A percentile compares a stretch with the other conserved stretches of the same genome.
These are phyloP conservation scores for Polypedilum vanderplanki DNA, from an alignment of 1,140 invertebrate genomes.

Conservation along the genomic window DNA sequence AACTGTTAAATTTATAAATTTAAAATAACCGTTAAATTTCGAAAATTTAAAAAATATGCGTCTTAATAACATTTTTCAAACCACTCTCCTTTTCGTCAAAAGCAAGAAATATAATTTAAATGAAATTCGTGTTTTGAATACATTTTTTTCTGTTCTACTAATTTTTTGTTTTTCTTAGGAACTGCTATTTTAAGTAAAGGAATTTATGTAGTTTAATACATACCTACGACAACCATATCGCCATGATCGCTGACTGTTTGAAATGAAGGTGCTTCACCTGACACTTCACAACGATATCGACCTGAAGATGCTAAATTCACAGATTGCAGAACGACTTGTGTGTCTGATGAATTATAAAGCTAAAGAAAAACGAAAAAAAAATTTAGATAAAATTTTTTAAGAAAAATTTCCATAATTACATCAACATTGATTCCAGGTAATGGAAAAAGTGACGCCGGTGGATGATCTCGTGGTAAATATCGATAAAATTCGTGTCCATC, in stretches of 20 bases:
- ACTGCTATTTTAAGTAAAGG: not conserved
- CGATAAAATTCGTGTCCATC: constrained; percentile 71
- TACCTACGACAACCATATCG: constrained; percentile 68
- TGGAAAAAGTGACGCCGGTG: constrained; percentile 53
- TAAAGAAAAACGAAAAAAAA: constrained; percentile 43
- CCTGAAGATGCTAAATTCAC: constrained; percentile 63
- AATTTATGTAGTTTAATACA: constrained; percentile 38
- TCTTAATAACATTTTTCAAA: too few relatives aligned
- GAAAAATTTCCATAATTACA: constrained; percentile 45
- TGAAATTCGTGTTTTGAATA: constrained; percentile 1
- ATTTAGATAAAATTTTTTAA: not conserved
- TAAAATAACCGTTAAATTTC: too few relatives aligned
- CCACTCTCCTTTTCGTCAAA: not conserved
- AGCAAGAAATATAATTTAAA: not conserved
- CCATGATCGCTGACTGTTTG: constrained; percentile 67
- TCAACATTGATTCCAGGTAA: constrained; percentile 57
- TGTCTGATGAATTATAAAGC: constrained; percentile 60
- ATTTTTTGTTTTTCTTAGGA: not conserved
- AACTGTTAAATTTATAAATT: too few relatives aligned
- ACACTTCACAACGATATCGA: constrained; percentile 70
- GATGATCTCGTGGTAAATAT: constrained; percentile 62
- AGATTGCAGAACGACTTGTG: constrained; percentile 55
- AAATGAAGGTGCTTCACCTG: constrained; percentile 67
- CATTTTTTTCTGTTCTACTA: not conserved
- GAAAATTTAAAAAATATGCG: too few relatives aligned